Evolutionary conservation across 2,797 vertebrate genomes (phyloP), one percentile per base, ranked within the genome.

Genomic region (Thripadectes ignobilis): DNA sequence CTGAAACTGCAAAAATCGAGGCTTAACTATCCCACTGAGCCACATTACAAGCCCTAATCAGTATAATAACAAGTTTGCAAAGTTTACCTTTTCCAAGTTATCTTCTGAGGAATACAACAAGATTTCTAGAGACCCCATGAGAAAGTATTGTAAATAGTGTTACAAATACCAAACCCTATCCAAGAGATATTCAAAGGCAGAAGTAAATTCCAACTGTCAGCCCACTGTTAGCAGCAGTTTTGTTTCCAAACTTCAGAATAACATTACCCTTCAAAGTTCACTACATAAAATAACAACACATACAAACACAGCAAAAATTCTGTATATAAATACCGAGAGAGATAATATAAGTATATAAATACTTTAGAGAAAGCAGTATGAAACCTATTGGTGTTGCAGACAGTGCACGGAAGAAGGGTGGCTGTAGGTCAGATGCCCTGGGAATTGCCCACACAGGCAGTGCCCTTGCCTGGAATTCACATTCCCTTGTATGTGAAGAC

Each of bases 31-130:
- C 55, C 2, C 57, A 58, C 15, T 69, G 63, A 87, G 62, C 7
- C 23, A 69, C 17, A 90, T 29, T 71, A 65, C 34, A 91, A 94
- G 36, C 19, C 30, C 26, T 41, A 88, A 55, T 86, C 39, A 57
- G 16, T 23, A 12, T 57, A 94, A 61, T 15, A 62, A 57, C 61
- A 27, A 27, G 21, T 89, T 81, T 41, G 14, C 34, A 4, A 88
- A 93, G n/a, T 51, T 67, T 39, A 82, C 32, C 67, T 89, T 89
- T 89, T 77, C 67, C 39, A 63, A 85, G 15, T 10, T 67, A 21
- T 4, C 46, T 92, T 88, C 51, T 90, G 67, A 95, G 94, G 11
- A 85, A 77, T 46, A 78, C 87, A 95, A 81, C 41, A 86, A 75
- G 38, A n/a, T 62, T 66, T 51, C 58, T 63, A 81, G 7, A 84